Evolutionary conservation across 2,888 invertebrate species (phyloP).

Genomic region (Tetanocera ferruginea): DNA sequence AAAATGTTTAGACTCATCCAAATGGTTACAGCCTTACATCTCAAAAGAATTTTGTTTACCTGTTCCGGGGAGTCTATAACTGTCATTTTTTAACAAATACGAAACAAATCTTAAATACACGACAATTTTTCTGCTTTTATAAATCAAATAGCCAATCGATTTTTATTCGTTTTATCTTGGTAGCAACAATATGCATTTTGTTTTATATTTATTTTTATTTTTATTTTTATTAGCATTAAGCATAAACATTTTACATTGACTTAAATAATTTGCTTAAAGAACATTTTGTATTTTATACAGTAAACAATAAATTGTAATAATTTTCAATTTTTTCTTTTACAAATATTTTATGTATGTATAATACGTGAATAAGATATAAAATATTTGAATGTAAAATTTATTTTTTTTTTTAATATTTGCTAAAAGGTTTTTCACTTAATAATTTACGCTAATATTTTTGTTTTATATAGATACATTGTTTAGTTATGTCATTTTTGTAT

Average conservation of each 20-base stretch:
- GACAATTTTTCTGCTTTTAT: background rate
- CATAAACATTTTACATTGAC: background rate
- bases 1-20: no score
- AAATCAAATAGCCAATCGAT: background rate
- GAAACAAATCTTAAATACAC: background rate
- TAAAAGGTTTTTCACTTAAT: background rate
- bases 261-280: no score
- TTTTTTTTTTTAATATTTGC: background rate
- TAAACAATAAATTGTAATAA: no score
- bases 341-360: slow-evolving; percentile 10
- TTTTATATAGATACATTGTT: background rate
- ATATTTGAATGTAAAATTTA: slow-evolving; percentile 13
- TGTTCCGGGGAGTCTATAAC: no score
- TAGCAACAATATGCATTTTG: background rate
- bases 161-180: background rate
- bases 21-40: no score
- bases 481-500: background rate
- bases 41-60: no score
- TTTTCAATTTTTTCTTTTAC: background rate
- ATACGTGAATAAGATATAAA: background rate
- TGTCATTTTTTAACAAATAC: no score
- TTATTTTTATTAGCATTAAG: background rate
- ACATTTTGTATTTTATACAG: no score
- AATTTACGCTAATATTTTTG: background rate
- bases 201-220: no score